Conservation (phyloP, 1,140 invertebrate genomes). For the Drosophila tani region DNA sequence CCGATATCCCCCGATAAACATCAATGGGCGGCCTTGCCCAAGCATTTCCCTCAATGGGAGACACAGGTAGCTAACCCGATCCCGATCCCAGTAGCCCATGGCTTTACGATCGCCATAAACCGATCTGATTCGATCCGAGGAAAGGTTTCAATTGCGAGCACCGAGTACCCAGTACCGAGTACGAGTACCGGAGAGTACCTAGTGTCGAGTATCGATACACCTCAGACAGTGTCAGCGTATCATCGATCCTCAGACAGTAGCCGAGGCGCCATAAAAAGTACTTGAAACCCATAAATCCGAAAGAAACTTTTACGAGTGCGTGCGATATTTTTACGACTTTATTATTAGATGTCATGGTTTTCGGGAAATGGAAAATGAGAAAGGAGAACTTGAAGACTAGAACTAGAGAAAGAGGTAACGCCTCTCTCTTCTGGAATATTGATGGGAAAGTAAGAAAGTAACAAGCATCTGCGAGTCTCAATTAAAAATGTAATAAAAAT, state of each 20-base stretch:
- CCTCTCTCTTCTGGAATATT: too few relatives aligned
- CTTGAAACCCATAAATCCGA: conserved; percentile 49
- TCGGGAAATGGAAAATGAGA: conserved; percentile 23
- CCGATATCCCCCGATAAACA: conserved; percentile 67
- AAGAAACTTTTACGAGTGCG: conserved; percentile 36
- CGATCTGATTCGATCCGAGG: neutral
- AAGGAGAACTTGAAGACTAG: neutral
- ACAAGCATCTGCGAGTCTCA: too few relatives aligned
- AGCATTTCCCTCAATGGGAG: conserved; percentile 4
- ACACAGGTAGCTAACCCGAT: conserved; percentile 57
- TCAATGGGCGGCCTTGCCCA: conserved; percentile 41
- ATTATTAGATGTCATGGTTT: conserved; percentile 61
- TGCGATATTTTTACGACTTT: conserved; percentile 63
- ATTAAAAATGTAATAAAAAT: too few relatives aligned
- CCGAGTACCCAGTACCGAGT: conserved; percentile 8
- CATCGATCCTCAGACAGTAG: conserved; percentile 39
- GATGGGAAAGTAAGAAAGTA: neutral
- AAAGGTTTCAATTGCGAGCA: conserved; percentile 48
- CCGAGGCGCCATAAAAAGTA: conserved; percentile 37
- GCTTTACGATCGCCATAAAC: conserved; percentile 61
- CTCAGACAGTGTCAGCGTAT: neutral
- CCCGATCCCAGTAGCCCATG: conserved; percentile 24
- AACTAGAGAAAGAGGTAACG: neutral
- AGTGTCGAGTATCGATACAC: conserved; percentile 3
- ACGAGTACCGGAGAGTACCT: neutral